Percentiles rank a stretch among this genome's conserved stretches.
These are phyloP conservation scores for Venustoraphidia nigricollis DNA, from an alignment of 2,888 invertebrate species.

Conservation along the genomic window DNA sequence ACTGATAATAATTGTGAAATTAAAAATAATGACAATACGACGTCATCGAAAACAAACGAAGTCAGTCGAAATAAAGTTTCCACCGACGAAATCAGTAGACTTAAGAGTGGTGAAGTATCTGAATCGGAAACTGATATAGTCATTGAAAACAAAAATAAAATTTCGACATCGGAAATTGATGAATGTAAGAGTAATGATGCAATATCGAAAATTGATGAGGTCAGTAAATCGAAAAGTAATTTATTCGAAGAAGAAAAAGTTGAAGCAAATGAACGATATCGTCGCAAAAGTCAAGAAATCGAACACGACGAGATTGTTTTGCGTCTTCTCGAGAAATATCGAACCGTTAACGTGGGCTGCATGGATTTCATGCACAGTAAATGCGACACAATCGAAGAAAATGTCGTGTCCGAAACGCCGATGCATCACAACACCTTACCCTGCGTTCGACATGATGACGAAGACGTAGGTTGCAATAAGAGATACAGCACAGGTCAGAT, in stretches of 20 bases:
- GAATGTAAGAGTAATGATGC: not conserved
- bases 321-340: conserved; percentile 27
- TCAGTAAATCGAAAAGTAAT: conserved; percentile 8
- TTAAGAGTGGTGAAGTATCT: no score
- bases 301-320: conserved; percentile 28
- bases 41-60: no score
- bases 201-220: conserved; percentile 2
- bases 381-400: conserved; percentile 5
- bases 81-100: no score
- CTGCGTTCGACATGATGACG: not conserved
- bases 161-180: conserved; percentile 3
- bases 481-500: not conserved
- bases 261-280: conserved; percentile 7
- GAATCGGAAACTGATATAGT: no score
- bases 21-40: no score
- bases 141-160: no score
- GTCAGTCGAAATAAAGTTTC: no score
- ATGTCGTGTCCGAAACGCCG: not conserved
- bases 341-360: conserved; percentile 9
- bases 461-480: not conserved
- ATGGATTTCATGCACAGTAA: conserved; percentile 3
- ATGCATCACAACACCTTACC: not conserved
- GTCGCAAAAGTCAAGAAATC: conserved; percentile 7
- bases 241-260: conserved; percentile 19
- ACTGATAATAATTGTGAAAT: no score